Percentiles rank a stretch among this genome's conserved stretches.
Conservation (phyloP, 2,888 invertebrate genomes). For the Muscina levida region DNA sequence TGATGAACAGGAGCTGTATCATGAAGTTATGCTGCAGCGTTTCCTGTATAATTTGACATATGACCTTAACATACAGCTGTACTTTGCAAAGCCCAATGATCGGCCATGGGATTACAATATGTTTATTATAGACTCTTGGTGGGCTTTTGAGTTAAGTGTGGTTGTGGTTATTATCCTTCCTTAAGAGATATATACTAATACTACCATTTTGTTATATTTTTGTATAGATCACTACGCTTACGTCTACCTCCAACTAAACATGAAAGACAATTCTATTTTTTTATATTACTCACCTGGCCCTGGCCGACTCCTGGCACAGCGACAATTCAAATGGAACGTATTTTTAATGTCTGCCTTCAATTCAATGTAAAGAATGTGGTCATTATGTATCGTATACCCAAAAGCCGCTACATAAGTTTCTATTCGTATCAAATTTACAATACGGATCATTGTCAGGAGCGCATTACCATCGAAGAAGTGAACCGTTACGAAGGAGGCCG, state of each 20-base stretch:
- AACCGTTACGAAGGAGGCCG: conserved; percentile 67
- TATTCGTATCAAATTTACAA: conserved; percentile 62
- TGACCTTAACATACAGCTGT: conserved; percentile 68
- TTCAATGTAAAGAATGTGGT: conserved; percentile 72
- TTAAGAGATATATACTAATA: not conserved
- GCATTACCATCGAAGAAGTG: conserved; percentile 61
- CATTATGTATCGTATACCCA: conserved; percentile 66
- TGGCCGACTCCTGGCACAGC: not conserved
- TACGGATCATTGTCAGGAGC: conserved; percentile 52
- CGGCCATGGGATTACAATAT: conserved; percentile 70
- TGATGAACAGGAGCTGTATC: conserved; percentile 52
- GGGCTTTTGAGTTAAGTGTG: conserved; percentile 71
- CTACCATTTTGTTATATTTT: not conserved
- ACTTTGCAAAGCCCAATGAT: conserved; percentile 59
- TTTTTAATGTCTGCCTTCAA: conserved; percentile 69
- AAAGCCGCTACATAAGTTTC: conserved; percentile 52
- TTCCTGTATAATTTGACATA: conserved; percentile 66
- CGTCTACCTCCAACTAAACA: conserved; percentile 61
- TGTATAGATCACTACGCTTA: conserved; percentile 68
- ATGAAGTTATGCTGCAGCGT: conserved; percentile 66
- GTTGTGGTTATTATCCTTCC: too few relatives aligned
- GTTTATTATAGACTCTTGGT: conserved; percentile 70
- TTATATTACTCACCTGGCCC: conserved; percentile 69
- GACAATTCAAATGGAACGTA: conserved; percentile 26
- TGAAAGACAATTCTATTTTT: conserved; percentile 72